Evolutionary conservation across 2,797 vertebrate genomes (phyloP), one percentile per base, ranked within the genome.

Genomic region (Uromys caudimaculatus): DNA sequence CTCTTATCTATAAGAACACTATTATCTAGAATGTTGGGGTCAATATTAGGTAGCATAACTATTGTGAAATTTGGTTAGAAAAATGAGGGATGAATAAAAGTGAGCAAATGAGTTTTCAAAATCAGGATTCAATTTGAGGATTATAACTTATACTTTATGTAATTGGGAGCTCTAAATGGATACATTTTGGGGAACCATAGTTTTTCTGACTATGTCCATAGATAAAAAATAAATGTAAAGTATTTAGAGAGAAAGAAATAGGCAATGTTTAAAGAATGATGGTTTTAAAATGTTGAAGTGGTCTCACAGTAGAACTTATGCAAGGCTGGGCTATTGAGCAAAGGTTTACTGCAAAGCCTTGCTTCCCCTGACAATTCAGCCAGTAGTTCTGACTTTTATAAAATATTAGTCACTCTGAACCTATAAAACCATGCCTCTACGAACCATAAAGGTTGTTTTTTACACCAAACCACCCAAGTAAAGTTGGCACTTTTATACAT

Each of bases 391-490:
- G 81, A 95, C 64, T 81, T 95, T 86, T 93, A 44, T 1, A 6
- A 77, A 71, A 88, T 79, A 90, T 23, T 0, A 0, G 12, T 86
- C 95, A 95, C 67, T 87, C 32, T 16, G 75, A 96, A 91, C 85
- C 94, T 94, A n/a, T 96, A 95, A 92, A 90, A 69, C 32, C 54
- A 38, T 84, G 47, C 60, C 67, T 81, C 0, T 69, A 83, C 60
- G 92, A 89, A n/a, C 62, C 60, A 76, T 83, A 93, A 89, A 64
- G 91, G 41, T n/a, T 52, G 32, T 17, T 3, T 73, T 95, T 83
- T 95, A 92, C 96, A 96, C 95, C 88, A 96, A 76, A 77, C 24
- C 24, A 50, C 89, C 73, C 78, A 90, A 93, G 54, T 81, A 87
- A 11, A 67, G 17, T 62, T 60, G 50, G 47, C 87, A 90, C 38